Evolutionary conservation across 2,888 invertebrate genomes (phyloP).

Genomic region (Syrphus vitripennis): DNA sequence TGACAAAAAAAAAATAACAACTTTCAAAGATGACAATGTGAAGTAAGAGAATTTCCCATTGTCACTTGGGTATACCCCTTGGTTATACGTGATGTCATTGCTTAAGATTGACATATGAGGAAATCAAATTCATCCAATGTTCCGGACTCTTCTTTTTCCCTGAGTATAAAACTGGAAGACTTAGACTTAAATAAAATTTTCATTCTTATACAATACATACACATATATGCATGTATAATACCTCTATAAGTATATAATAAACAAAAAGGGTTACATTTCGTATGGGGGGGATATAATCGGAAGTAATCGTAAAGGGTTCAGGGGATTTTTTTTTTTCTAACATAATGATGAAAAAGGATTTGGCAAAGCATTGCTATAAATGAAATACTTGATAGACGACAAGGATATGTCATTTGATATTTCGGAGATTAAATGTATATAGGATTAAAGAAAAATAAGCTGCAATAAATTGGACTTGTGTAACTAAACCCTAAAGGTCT

Average conservation of each 20-base stretch:
- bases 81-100: conserved; percentile 52
- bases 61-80: conserved; percentile 44
- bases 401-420: neutral
- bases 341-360: neutral
- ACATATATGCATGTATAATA: neutral
- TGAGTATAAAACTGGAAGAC: neutral
- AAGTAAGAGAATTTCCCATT: conserved; percentile 57
- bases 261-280: conserved; percentile 7
- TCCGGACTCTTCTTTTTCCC: conserved; percentile 21
- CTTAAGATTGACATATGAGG: conserved; percentile 62
- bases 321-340: neutral
- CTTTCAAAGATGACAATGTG: conserved; percentile 31
- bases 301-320: conserved; percentile 17
- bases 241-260: neutral
- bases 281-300: conserved; percentile 2
- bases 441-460: neutral
- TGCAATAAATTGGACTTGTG: neutral
- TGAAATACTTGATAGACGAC: neutral
- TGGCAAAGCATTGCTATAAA: neutral
- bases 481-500: neutral
- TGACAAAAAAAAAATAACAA: conserved; percentile 3
- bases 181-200: conserved; percentile 10
- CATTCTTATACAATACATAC: neutral
- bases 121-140: conserved; percentile 65
- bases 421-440: neutral